Percentiles rank a stretch among this genome's conserved stretches.
Evolutionary conservation across 1,140 invertebrate genomes (phyloP).

Genomic region (Diorhabda sublineata): DNA sequence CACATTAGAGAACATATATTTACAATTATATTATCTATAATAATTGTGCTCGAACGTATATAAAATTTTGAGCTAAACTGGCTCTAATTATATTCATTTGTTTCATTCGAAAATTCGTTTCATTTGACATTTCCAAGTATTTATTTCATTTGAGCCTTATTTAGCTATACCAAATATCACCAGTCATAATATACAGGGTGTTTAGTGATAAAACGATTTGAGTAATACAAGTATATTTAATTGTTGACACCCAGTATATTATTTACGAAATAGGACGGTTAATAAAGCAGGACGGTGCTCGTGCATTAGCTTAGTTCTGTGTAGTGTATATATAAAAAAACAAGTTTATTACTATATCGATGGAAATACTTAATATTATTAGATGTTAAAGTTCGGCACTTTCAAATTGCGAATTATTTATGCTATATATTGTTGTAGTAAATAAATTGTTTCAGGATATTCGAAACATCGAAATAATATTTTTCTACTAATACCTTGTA

Average conservation of each 20-base stretch:
- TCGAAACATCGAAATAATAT: no score
- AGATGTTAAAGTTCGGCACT: no score
- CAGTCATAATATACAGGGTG: neutral
- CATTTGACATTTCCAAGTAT: neutral
- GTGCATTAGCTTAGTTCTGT: neutral
- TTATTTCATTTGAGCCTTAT: slow-evolving; percentile 3
- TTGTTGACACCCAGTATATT: neutral
- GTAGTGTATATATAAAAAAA: neutral
- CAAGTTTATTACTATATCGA: no score
- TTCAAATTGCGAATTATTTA: no score
- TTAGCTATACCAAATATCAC: slow-evolving; percentile 1
- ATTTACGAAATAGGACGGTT: neutral
- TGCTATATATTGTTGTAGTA: no score
- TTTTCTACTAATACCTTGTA: no score
- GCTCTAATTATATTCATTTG: neutral
- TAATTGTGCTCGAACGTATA: neutral
- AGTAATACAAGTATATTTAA: neutral
- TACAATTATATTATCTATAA: neutral
- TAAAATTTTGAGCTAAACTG: neutral
- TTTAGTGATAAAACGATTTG: neutral
- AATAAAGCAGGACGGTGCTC: neutral
- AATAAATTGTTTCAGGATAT: no score
- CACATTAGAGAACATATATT: slow-evolving; percentile 2
- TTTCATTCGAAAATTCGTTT: neutral
- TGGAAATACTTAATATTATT: no score